Base-by-base conservation (phyloP, 2,113 vertebrate species). In the Pica pica region DNA sequence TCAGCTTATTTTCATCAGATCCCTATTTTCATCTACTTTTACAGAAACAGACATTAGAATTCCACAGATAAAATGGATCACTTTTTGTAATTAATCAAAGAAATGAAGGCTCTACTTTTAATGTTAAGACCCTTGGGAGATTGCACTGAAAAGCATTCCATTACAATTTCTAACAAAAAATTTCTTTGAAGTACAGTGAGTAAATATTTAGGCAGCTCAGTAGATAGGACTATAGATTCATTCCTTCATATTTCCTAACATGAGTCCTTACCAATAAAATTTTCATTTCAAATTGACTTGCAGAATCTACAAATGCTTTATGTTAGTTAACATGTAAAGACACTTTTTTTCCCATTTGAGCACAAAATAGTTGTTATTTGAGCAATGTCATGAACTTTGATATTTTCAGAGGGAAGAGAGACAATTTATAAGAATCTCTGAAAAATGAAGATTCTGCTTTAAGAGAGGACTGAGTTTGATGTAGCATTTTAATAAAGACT, bases 141-240 rank as follows among this genome's bases (percentile, higher is more conserved):
- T n/a, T 56, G 27, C 42, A 57, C 21, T 65, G 77, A 65, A 85
- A 92, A 94, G 3, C 28, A 83, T 46, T 83, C 49, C n/a, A 56
- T 71, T 69, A 49, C 26, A 44, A 75, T 85, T 89, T 91, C 35
- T 80, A 77, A 73, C 16, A 80, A 77, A 88, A 77, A 65, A 1
- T 4, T 87, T 68, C 56, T 91, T 10, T 95, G 77, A 92, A 86
- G 41, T 57, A 64, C 13, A 49, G 64, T 64, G 41, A 83, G 42
- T 90, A 90, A 91, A 94, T 84, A 93, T 88, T 87, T 57, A 77
- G 65, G 68, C 65, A 90, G 59, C 35, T 93, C 49, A 50, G 67
- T n/a, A 59, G 49, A 39, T 21, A 44, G 39, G 24, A 55, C 42
- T 76, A 53, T 19, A 68, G 35, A 76, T 90, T 84, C 12, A 53